Evolutionary conservation across 2,113 vertebrate genomes (phyloP).

Genomic region (Redunca redunca): DNA sequence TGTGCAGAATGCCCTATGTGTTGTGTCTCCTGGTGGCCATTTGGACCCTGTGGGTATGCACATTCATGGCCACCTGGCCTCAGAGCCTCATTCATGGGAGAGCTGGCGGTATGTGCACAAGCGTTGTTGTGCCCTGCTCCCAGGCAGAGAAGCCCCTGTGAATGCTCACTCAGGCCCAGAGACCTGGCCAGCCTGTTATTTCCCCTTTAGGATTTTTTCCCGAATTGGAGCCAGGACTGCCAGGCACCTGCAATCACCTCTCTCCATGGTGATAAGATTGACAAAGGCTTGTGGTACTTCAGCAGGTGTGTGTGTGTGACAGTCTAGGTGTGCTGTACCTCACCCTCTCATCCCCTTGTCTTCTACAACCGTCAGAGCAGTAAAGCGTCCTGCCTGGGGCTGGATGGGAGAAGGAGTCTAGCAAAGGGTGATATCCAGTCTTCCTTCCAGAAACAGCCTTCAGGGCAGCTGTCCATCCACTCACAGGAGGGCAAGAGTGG

Average conservation of each 20-base stretch:
- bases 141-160: background rate
- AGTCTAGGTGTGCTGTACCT: background rate
- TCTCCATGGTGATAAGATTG: background rate
- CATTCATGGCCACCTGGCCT: background rate
- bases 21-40: background rate
- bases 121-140: background rate
- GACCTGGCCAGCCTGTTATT: background rate
- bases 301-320: background rate
- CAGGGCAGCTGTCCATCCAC: background rate
- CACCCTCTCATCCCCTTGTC: background rate
- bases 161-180: background rate
- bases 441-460: background rate
- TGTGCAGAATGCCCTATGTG: background rate
- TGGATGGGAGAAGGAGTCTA: background rate
- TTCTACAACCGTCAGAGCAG: background rate
- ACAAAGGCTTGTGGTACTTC: constrained; percentile 10
- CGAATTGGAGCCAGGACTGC: background rate
- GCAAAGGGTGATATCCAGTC: background rate
- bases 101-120: background rate
- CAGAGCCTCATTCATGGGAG: background rate
- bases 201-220: constrained; percentile 16
- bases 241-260: constrained; percentile 17
- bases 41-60: background rate
- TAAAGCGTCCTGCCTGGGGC: background rate
- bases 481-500: background rate